These are phyloP conservation scores for Tor tambroides DNA, from an alignment of 2,113 vertebrate species.

Conservation along the genomic window DNA sequence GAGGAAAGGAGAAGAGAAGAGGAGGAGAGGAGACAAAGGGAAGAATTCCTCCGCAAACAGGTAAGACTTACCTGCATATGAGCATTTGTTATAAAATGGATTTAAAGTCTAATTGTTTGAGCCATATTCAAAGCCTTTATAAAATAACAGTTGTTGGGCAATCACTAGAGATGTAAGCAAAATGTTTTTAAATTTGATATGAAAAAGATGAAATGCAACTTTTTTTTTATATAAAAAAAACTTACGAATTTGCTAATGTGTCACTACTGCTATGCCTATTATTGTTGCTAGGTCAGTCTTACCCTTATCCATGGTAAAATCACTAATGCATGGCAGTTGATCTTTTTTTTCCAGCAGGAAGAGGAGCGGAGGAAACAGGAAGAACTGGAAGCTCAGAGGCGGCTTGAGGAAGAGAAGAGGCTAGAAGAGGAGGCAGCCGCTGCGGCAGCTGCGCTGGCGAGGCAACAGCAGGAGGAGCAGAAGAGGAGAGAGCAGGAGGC, in stretches of 20 bases:
- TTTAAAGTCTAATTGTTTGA: neutral
- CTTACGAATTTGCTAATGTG: neutral
- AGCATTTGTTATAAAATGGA: neutral
- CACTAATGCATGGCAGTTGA: neutral
- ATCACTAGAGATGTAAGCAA: neutral
- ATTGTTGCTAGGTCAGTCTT: neutral
- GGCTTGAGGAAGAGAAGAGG: conserved; percentile 76
- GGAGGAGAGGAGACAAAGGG: conserved; percentile 88
- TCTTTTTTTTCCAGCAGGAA: conserved; percentile 74
- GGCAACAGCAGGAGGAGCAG: conserved; percentile 87
- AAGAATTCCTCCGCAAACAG: conserved; percentile 93
- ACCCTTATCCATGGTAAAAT: neutral
- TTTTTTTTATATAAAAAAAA: neutral
- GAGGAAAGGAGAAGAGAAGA: conserved; percentile 93
- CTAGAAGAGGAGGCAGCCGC: conserved; percentile 88
- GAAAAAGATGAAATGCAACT: neutral
- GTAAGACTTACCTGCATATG: conserved; percentile 64
- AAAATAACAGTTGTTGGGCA: neutral
- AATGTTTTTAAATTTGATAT: neutral
- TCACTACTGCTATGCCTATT: neutral
- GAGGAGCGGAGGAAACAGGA: conserved; percentile 91
- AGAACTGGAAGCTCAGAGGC: conserved; percentile 84
- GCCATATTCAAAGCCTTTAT: neutral
- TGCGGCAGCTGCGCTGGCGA: conserved; percentile 77
- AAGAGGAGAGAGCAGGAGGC: conserved; percentile 88